Base-by-base conservation (phyloP, 2,888 invertebrate species). In the Parapristionchus giblindavisi region DNA sequence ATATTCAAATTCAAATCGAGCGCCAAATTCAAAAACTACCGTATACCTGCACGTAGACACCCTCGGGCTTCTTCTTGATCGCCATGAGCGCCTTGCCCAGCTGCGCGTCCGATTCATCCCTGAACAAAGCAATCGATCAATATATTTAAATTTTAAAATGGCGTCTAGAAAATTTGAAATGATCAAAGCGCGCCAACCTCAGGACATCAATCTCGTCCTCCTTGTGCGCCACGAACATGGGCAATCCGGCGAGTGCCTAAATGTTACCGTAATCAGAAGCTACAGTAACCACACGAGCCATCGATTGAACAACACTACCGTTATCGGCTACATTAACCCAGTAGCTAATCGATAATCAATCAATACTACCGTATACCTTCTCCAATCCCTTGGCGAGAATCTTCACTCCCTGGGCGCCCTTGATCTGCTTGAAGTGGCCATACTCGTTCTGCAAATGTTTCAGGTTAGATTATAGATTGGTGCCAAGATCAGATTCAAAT, bases 391-490 rank as follows among this genome's bases (percentile, higher is more conserved):
- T 99, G 3, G 95, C 99, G 2, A 97, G 94, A 77, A 99, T 94
- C 91, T 99, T 99, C 3, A 99, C 95, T 77, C 99, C 99, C 88
- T 98, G 97, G 0, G 99, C 97, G 1, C 95, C 99, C 83, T 93
- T 91, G 1, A 99, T 93, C 90, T 95, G 95, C 88, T 95, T 96
- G 90, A 94, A 92, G 89, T 98, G 96, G 54, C 94, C 92, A 88
- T 97, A 99, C 0, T 90, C 90, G 79, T 89, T 90, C 90, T 91
- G 83, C 17, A 73, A 77, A 73, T 24, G 21, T 63, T 6, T 14
- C 21, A 63, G 63, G n/a, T n/a, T n/a, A n/a, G 11, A 24, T 24
- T 27, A 51, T 51, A 51, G 17, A n/a, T 17, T 51, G n/a, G 14
- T 17, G 14, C 14, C 17, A n/a, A n/a, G n/a, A n/a, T n/a, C n/a